A percentile compares a stretch with the other conserved stretches of the same genome.
Evolutionary conservation across 2,888 invertebrate species (phyloP).

Genomic region (Tanytarsus gracilentus): DNA sequence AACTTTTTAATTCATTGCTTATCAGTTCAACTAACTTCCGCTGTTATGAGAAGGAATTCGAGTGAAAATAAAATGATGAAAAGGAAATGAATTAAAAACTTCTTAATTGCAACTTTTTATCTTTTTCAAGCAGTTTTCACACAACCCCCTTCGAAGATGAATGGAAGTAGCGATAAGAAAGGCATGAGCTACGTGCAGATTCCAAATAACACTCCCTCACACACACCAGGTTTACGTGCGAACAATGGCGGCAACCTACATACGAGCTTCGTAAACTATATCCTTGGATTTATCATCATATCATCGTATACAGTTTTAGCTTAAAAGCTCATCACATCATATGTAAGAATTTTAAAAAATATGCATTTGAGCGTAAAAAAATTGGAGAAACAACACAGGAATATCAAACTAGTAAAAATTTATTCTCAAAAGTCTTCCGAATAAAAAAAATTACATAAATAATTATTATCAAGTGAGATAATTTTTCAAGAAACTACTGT

Average conservation of each 20-base stretch:
- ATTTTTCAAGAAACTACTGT: too few species aligned
- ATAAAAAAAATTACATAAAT: too few species aligned
- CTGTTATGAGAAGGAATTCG: too few species aligned
- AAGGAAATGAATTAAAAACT: slow-evolving; percentile 12
- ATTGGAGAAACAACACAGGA: too few species aligned
- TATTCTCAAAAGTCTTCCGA: too few species aligned
- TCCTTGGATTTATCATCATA: slow-evolving; percentile 9
- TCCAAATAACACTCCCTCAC: slow-evolving; percentile 38
- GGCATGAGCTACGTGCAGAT: slow-evolving; percentile 36
- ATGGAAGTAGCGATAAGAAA: slow-evolving; percentile 37
- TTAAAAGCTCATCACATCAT: too few species aligned
- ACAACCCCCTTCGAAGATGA: slow-evolving; percentile 16
- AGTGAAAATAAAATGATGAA: slow-evolving; percentile 10
- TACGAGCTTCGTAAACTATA: slow-evolving; percentile 6
- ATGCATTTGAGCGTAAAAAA: neutral
- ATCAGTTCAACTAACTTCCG: neutral
- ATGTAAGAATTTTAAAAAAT: neutral
- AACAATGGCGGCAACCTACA: slow-evolving; percentile 4
- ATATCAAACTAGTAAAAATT: too few species aligned
- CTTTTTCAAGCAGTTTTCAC: slow-evolving; percentile 9
- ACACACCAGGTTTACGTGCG: slow-evolving; percentile 37
- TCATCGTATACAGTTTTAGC: neutral
- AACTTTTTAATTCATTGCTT: slow-evolving; percentile 2
- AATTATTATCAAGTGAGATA: too few species aligned
- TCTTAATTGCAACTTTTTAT: slow-evolving; percentile 4